Conservation (phyloP, 1,140 invertebrate genomes). For the Stenopsyche tienmushanensis region DNA sequence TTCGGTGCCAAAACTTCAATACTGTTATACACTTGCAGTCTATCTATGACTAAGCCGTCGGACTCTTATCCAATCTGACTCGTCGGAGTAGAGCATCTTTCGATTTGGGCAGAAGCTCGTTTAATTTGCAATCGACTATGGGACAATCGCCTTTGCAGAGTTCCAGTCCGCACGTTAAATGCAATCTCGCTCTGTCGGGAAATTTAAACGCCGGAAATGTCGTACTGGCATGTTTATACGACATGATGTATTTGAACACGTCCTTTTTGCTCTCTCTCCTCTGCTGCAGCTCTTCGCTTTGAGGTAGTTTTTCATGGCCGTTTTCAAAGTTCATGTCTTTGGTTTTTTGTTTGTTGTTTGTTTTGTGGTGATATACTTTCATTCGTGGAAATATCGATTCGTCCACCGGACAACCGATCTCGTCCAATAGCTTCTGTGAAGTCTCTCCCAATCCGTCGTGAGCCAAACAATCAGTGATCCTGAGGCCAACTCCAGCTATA, state of each 20-base stretch:
- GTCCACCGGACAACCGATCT: conserved; percentile 70
- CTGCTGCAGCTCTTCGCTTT: background rate
- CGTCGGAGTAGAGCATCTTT: conserved; percentile 52
- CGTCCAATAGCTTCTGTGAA: conserved; percentile 68
- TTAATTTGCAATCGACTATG: conserved; percentile 55
- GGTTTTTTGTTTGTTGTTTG: conserved; percentile 45
- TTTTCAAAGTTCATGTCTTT: conserved; percentile 45
- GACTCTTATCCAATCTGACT: conserved; percentile 53
- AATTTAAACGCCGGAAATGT: conserved; percentile 79
- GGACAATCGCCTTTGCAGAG: conserved; percentile 68
- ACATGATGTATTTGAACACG: conserved; percentile 55
- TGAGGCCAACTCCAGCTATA: conserved; percentile 67
- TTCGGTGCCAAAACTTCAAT: conserved; percentile 75
- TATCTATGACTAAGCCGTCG: conserved; percentile 63
- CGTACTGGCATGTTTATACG: conserved; percentile 60
- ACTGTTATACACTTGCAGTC: conserved; percentile 74
- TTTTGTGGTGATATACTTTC: conserved; percentile 48
- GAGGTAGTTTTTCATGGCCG: conserved; percentile 38
- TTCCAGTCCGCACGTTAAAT: conserved; percentile 66
- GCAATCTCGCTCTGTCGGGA: conserved; percentile 70
- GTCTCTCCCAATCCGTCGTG: conserved; percentile 72
- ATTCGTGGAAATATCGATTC: conserved; percentile 62
- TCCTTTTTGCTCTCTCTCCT: conserved; percentile 40
- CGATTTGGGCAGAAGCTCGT: conserved; percentile 50
- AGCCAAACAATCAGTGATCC: conserved; percentile 70